Percentiles rank a stretch among this genome's conserved stretches.
Conservation (phyloP, 2,888 invertebrate genomes). For the Sicus ferrugineus region DNA sequence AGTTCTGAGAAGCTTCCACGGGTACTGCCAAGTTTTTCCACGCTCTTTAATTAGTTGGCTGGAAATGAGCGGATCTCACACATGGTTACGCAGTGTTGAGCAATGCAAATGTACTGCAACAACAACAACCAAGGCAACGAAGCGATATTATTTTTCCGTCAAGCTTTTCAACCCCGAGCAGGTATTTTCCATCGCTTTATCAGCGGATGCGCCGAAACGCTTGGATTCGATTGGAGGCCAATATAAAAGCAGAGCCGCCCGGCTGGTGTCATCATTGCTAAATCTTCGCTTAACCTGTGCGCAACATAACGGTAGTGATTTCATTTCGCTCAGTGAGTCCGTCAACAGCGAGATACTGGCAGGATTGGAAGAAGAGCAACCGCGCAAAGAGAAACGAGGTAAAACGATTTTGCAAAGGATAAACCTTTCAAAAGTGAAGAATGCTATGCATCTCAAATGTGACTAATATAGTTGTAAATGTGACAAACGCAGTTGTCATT, state of each 20-base stretch:
- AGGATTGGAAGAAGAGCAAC: no score
- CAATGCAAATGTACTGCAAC: constrained; percentile 12
- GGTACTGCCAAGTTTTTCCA: not conserved
- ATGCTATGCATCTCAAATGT: no score
- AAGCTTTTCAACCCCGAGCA: not conserved
- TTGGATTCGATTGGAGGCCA: not conserved
- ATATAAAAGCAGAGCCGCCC: constrained; percentile 13
- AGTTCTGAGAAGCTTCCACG: not conserved
- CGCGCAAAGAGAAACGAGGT: no score
- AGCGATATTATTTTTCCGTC: constrained; percentile 13
- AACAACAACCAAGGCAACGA: constrained; percentile 28
- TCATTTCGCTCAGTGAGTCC: no score
- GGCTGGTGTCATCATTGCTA: constrained; percentile 15
- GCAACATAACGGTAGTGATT: no score
- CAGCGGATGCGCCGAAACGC: constrained; percentile 18
- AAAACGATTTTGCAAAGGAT: no score
- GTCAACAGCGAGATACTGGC: no score
- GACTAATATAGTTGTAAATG: no score
- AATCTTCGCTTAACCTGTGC: constrained; percentile 4
- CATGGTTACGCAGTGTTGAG: not conserved
- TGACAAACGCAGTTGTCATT: no score
- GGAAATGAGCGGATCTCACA: not conserved
- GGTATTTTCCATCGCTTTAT: constrained; percentile 5
- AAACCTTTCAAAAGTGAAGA: no score
- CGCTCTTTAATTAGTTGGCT: not conserved